Evolutionary conservation across 2,113 vertebrate species (phyloP), one percentile per base, ranked within the genome.

Genomic region (Pseudolaguvia tuberculata): DNA sequence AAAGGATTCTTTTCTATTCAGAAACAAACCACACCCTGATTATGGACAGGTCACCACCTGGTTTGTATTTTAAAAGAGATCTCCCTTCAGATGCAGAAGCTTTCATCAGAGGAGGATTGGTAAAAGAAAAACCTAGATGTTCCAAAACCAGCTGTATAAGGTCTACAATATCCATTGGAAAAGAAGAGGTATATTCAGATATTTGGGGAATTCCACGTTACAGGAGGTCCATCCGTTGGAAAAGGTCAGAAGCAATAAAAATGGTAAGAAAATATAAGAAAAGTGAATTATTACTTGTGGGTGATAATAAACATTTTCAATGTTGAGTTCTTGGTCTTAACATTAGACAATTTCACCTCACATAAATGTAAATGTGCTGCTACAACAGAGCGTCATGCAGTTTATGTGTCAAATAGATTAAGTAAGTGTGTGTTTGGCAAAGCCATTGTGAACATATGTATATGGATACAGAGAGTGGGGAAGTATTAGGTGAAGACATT

Each of bases 361-460:
- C n/a, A n/a, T n/a, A n/a, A n/a, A n/a, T n/a, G n/a, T n/a, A n/a
- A n/a, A n/a, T n/a, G n/a, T n/a, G n/a, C n/a, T n/a, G n/a, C n/a
- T n/a, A n/a, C n/a, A n/a, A n/a, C 79, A 81, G 81, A 82, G 85
- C 82, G 77, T 73, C 27, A 66, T 51, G 72, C 80, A 86, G 85
- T 77, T 82, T 82, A 83, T 85, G 87, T 86, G 84, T 79, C 83
- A 80, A 80, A 45, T 79, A 84, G 86, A 89, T 85, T 84, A 84
- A 88, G 84, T 84, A 88, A 83, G 85, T 88, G 87, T 87, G 79
- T 73, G 14, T 57, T 17, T 12, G 57, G 70, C 21, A 50, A 27
- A 39, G 15, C 35, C 50, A 39, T 21, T 79, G 39, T 79, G 59
- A 72, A 57, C 65, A n/a, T 75, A 48, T 70, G 72, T 53, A 69